Conservation (phyloP, 2,797 vertebrate species). For the Denticeps clupeoides region DNA sequence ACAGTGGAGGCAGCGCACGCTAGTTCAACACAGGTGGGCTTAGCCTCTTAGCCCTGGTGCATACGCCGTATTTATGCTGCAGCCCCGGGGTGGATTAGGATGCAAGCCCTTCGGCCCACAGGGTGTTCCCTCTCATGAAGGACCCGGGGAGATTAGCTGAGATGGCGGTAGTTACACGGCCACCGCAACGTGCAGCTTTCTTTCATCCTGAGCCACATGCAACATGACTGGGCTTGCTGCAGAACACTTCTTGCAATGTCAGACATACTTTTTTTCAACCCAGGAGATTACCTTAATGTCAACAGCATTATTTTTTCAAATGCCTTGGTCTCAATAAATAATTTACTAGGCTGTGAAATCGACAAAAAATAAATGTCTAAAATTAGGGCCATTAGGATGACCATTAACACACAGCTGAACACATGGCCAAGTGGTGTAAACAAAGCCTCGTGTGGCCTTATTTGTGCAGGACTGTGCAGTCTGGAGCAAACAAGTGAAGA, state of each 20-base stretch:
- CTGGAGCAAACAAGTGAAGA: not conserved
- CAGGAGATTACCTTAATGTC: not conserved
- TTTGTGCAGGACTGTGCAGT: not conserved
- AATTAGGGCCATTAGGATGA: constrained; percentile 2
- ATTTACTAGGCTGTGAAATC: not conserved
- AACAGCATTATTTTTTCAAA: not conserved
- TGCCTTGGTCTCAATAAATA: not conserved
- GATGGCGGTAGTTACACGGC: not conserved
- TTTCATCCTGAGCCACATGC: not conserved
- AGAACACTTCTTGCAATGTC: not conserved
- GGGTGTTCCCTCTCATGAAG: not conserved
- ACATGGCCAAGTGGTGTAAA: not conserved
- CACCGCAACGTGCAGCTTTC: not conserved
- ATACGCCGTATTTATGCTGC: not conserved
- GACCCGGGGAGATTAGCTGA: not conserved
- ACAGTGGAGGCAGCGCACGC: not conserved
- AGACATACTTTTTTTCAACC: not conserved
- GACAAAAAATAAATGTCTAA: not conserved
- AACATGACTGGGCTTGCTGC: constrained; percentile 3
- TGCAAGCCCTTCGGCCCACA: not conserved
- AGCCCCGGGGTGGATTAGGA: not conserved
- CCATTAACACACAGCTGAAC: not conserved
- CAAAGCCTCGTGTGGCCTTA: not conserved
- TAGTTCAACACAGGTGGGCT: not conserved
- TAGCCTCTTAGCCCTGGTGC: not conserved